Evolutionary conservation across 2,797 vertebrate species (phyloP), one percentile per base, ranked within the genome.

Genomic region (Euphonia xanthogaster): DNA sequence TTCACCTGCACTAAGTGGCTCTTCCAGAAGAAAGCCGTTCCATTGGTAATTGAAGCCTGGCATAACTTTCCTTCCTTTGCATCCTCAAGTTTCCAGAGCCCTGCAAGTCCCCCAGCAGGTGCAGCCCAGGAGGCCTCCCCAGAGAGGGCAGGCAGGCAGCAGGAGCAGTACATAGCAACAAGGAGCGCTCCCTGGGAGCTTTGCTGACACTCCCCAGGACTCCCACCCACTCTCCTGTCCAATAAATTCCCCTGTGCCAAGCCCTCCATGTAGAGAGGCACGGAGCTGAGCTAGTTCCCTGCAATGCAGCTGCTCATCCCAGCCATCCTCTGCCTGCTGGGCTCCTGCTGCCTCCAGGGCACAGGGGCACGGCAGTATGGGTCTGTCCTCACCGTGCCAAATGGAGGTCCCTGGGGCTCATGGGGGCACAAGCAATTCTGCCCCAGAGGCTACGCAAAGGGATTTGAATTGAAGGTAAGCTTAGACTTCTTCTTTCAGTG

Each of bases 401-500:
- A 75, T 0, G 86, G 94, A 62, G 84, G 57, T 1, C 75, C 25
- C 21, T 93, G 95, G 86, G 86, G 90, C 7, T 50, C 42, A 0
- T 95, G 93, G 93, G 86, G 92, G 0, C 42, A 8, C 22, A 6
- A 6, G 50, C 40, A 73, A 0, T 81, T 86, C 82, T 97, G 93
- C 66, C 58, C 54, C 58, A 24, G 12, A 0, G 58, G 94, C 60
- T 53, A 85, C 0, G 30, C 63, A 44, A 72, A 51, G 33, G 90
- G 92, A 53, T 96, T 94, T 80, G 45, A 58, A 60, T 2, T 96
- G 58, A 95, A 90, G 93, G 87, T 86, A 83, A 90, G 73, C 5
- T 76, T 66, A 76, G 24, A 12, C 31, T 65, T 17, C 23, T 30
- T 37, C 45, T 76, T 76, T 45, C 40, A 12, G 42, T 9, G 2